These are phyloP conservation scores for Prunella strophiata DNA, from an alignment of 2,797 vertebrate species.

Conservation along the genomic window DNA sequence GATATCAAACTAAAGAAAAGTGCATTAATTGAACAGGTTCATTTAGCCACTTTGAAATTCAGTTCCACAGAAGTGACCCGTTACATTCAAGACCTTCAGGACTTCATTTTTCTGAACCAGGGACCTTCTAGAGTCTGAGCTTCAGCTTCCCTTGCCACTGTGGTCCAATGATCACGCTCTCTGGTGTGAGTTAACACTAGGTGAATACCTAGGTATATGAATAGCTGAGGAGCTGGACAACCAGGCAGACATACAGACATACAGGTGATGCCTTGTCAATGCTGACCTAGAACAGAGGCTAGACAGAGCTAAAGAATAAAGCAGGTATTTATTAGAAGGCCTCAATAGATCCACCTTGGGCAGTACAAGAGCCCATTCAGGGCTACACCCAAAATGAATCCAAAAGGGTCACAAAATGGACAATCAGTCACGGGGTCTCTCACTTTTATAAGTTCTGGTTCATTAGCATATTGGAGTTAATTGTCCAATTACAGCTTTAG, in stretches of 20 bases:
- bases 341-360: background rate
- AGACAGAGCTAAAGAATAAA: background rate
- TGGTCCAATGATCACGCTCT: background rate
- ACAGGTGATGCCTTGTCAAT: background rate
- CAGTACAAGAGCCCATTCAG: background rate
- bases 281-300: background rate
- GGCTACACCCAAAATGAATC: background rate
- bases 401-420: background rate
- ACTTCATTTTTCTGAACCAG: background rate
- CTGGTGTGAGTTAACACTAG: background rate
- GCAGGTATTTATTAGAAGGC: background rate
- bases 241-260: background rate
- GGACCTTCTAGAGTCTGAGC: background rate
- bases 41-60: background rate
- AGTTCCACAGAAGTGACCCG: background rate
- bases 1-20: background rate
- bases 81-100: background rate
- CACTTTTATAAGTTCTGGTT: background rate
- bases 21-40: background rate
- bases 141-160: background rate
- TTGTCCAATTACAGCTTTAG: background rate
- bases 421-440: background rate
- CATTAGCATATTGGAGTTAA: background rate
- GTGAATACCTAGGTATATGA: background rate
- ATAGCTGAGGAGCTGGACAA: background rate